These are phyloP conservation scores for Kryptolebias marmoratus DNA, from an alignment of 2,113 vertebrate species.

Conservation along the genomic window DNA sequence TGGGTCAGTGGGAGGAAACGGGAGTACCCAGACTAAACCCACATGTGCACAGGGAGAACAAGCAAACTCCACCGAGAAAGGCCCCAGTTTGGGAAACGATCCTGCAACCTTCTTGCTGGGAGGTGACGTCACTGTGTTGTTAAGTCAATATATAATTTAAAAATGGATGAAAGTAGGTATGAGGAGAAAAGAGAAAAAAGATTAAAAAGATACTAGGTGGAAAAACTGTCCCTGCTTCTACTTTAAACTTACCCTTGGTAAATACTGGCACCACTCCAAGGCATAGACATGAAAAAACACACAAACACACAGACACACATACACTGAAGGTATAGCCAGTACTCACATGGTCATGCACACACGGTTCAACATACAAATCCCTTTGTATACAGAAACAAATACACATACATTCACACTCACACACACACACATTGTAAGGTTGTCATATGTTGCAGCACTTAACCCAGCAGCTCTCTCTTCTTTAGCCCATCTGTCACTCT, in stretches of 20 bases:
- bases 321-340: constrained; percentile 26
- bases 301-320: constrained; percentile 13
- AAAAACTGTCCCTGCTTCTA: constrained; percentile 54
- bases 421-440: constrained; percentile 47
- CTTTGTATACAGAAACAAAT: background rate
- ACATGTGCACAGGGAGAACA: no score
- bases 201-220: constrained; percentile 66
- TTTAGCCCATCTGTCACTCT: constrained; percentile 69
- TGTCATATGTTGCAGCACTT: constrained; percentile 75
- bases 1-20: no score
- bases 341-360: constrained; percentile 16
- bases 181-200: constrained; percentile 27
- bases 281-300: constrained; percentile 22
- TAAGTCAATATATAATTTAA: constrained; percentile 45
- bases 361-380: constrained; percentile 12
- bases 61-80: no score
- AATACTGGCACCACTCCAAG: constrained; percentile 66
- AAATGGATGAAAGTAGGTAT: constrained; percentile 49
- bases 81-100: no score
- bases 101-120: no score
- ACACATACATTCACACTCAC: background rate
- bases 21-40: no score
- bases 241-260: constrained; percentile 57
- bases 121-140: background rate
- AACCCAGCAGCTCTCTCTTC: constrained; percentile 66